Base-by-base conservation (phyloP, 2,113 vertebrate genomes). In the Perca flavescens region DNA sequence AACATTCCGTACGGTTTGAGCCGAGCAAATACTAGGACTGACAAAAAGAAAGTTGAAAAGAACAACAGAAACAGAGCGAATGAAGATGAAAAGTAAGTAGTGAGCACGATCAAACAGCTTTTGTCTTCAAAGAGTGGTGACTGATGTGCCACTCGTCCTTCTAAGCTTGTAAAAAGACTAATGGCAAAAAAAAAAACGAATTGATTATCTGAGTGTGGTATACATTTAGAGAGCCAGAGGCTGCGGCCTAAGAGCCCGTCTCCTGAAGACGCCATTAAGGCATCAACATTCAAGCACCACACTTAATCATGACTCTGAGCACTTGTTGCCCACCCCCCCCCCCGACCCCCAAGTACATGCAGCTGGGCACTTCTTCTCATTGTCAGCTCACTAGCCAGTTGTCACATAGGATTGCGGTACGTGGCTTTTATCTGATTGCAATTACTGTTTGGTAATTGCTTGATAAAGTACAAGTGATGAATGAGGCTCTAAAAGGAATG, bases 371-470 rank as follows among this genome's bases (percentile, higher is more conserved):
- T 69, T 15, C 58, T 68, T 75, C 64, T 77, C 80, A 54, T 70
- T 82, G 82, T 83, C 80, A 14, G 78, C 85, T 88, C 87, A 57
- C 74, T 81, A 81, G 85, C 82, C 86, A 65, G 83, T 87, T 79
- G 87, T 85, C 79, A 77, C 83, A 62, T n/a, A 71, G 87, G 71
- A 88, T 52, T 47, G 71, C 79, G 21, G 66, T 15, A 36, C 50
- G 76, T 68, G 46, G 76, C 80, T 89, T 80, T 81, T 85, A 89
- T 92, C 91, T 88, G 90, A 90, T 87, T 88, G 84, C 86, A 92
- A 93, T 94, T 90, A 91, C 90, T 78, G 89, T 89, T 89, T 87
- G 88, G 90, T 91, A 91, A 94, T 93, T 93, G 90, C 83, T 15
- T 75, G 85, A 91, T 88, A 89, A 88, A 89, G 86, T 72, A 25